Conservation (phyloP, 1,140 invertebrate species). For the Drosophila eugracilis region DNA sequence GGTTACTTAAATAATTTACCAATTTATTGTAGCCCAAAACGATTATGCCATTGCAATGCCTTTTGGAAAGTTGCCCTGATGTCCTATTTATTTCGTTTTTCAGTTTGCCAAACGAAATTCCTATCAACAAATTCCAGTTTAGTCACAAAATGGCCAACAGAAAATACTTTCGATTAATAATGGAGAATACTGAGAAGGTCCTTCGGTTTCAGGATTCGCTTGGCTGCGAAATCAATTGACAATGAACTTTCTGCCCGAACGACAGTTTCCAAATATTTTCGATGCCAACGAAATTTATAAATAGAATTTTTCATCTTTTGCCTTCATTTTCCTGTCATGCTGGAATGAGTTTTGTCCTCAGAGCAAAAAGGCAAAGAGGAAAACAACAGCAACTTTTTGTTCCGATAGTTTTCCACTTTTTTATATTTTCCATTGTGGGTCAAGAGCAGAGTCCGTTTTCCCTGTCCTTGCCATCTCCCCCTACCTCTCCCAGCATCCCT, state of each 20-base stretch:
- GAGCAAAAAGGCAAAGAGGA: conserved; percentile 2
- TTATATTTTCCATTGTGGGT: conserved; percentile 56
- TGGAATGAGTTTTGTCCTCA: conserved; percentile 48
- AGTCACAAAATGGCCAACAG: conserved; percentile 14
- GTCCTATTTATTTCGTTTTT: conserved; percentile 6
- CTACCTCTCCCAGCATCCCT: conserved; percentile 4
- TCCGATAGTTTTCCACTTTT: conserved; percentile 69
- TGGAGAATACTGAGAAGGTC: conserved; percentile 13
- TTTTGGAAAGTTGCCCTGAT: background rate
- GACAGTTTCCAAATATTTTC: conserved; percentile 59
- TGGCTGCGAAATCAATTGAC: conserved; percentile 69
- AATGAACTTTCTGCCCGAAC: conserved; percentile 67
- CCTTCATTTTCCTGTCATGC: conserved; percentile 41
- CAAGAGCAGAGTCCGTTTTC: conserved; percentile 49
- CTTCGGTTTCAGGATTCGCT: conserved; percentile 15
- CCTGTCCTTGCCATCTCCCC: background rate
- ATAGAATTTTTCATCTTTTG: conserved; percentile 57
- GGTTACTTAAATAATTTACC: background rate
- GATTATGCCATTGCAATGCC: background rate
- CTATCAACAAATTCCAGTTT: conserved; percentile 22
- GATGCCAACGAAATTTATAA: conserved; percentile 62
- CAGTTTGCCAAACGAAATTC: conserved; percentile 26
- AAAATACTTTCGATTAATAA: conserved; percentile 42
- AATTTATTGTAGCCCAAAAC: background rate
- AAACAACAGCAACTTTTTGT: conserved; percentile 38